Evolutionary conservation across 2,888 invertebrate genomes (phyloP).

Genomic region (Callimorpha dominula): DNA sequence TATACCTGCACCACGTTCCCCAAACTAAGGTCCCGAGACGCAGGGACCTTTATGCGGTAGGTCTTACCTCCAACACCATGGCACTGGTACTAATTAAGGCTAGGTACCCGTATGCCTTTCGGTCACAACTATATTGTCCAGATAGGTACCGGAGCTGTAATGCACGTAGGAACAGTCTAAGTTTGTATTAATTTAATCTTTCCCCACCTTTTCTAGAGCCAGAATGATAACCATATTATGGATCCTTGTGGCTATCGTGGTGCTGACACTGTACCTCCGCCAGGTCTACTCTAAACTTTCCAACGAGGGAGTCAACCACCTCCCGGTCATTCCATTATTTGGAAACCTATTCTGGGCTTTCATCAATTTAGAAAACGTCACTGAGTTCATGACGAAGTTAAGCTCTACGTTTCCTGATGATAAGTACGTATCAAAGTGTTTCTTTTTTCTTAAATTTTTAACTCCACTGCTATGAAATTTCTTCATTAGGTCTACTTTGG

Average conservation of each 20-base stretch:
- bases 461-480: too few relatives aligned
- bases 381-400: constrained; percentile 20
- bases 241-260: constrained; percentile 21
- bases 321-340: constrained; percentile 31
- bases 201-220: constrained; percentile 14
- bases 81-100: too few relatives aligned
- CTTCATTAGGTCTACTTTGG: too few relatives aligned
- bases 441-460: too few relatives aligned
- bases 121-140: too few relatives aligned
- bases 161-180: background rate
- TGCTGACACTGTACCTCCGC: constrained; percentile 29
- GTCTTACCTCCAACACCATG: too few relatives aligned
- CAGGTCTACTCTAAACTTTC: constrained; percentile 28
- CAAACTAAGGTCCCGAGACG: too few relatives aligned
- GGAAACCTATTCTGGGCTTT: constrained; percentile 30
- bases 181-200: background rate
- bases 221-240: constrained; percentile 32
- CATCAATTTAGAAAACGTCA: constrained; percentile 27
- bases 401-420: constrained; percentile 32
- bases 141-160: background rate
- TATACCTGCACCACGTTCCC: too few relatives aligned
- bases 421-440: constrained; percentile 13
- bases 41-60: too few relatives aligned
- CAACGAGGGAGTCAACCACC: constrained; percentile 31
- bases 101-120: too few relatives aligned